Base-by-base conservation (phyloP, 2,797 vertebrate species). In the Hypotaenidia okinawae region DNA sequence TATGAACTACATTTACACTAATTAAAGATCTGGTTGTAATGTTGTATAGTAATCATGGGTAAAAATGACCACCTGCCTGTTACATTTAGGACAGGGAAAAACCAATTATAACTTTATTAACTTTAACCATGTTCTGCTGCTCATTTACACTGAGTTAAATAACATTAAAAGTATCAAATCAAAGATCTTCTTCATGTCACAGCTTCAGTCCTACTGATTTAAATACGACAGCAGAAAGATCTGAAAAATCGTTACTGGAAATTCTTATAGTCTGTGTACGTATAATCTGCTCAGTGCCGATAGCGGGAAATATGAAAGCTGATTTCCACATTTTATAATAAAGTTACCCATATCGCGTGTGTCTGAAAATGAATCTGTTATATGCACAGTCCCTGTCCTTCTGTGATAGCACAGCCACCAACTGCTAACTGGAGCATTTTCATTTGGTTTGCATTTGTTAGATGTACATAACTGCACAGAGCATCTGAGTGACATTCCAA, bases 401-500 rank as follows among this genome's bases (percentile, higher is more conserved):
- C 47, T 63, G 10, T 55, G 19, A 32, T 85, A 33, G 61, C 83
- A 83, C 54, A 47, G 61, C 16, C 39, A 72, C 37, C 74, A 77
- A 30, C 52, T 75, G 32, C 75, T 89, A 62, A 81, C 54, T 83
- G 45, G 24, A 82, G 70, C 41, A 58, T 90, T 96, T 93, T 68
- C 47, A 78, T 79, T 51, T 63, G 27, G 27, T 85, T 69, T 78
- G 39, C 54, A 49, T 93, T 64, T 81, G 43, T 94, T 94, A 87
- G 52, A 77, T 35, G 41, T 74, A 76, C 81, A 76, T 94, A 85
- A 95, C 87, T 58, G 57, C 58, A 91, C 30, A 68, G 83, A 95
- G 11, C 85, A 92, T 84, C 63, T 87, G 45, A 96, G 66, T 92
- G 94, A 73, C 83, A 91, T 89, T 94, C 83, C 68, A 90, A 96